Evolutionary conservation across 2,113 vertebrate species (phyloP), one percentile per base, ranked within the genome.

Genomic region (Okapia johnstoni): DNA sequence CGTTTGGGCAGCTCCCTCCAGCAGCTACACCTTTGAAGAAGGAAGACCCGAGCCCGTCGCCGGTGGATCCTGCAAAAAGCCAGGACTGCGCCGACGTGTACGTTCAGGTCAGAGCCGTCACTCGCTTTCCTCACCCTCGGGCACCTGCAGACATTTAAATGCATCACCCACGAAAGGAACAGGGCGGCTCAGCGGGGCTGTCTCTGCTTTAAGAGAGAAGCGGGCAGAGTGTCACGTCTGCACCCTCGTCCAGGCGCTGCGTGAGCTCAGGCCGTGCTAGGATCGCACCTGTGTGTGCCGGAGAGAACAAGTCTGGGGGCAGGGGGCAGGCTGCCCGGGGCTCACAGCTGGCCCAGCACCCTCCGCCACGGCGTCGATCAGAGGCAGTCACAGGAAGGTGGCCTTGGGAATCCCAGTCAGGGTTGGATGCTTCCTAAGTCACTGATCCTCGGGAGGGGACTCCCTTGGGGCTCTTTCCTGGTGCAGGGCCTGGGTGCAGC

Each of bases 391-490:
- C 79, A n/a, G 88, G 17, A 6, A 13, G 30, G 48, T 6, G 30
- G 30, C 33, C 23, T 6, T 19, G 7, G 10, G 60, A 15, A 4
- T 55, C 73, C 33, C 7, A 19, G 9, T 30, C 2, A 28, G 66
- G 19, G 21, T 43, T 36, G 2, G n/a, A n/a, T 19, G 28, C 5
- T 14, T 9, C 58, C n/a, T 1, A 30, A 28, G 30, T 21, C 36
- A 1, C 0, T 0, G 26, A 4, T 21, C 15, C 60, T 0, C 26
- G 12, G 25, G 13, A 7, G 14, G 7, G 26, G 4, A 11, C 7
- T 6, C 60, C 7, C 50, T 57, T 1, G n/a, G 60, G 88, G 3
- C 48, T 50, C 30, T 46, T 30, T 13, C 26, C 70, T 55, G 30
- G 15, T 4, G 12, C 55, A 2, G 3, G 4, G 4, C 36, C 3